Base-by-base conservation (phyloP, 2,797 vertebrate genomes). In the Psittacula derbiana region DNA sequence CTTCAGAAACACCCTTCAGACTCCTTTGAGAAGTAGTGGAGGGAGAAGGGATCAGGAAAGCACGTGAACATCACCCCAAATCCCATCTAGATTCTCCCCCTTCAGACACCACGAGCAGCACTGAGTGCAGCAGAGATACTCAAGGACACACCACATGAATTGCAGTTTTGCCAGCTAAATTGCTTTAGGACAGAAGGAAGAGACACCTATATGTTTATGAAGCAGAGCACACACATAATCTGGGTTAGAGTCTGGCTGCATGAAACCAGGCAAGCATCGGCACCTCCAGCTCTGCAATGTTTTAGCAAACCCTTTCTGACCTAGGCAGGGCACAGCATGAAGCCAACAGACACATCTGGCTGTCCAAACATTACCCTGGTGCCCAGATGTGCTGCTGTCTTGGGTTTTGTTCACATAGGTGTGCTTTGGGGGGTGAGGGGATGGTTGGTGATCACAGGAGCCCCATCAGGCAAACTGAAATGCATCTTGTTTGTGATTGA, bases 251-350 rank as follows among this genome's bases (percentile, higher is more conserved):
- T 40, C 13, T 2, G 5, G 30, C 17, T 76, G 69, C 24, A 8
- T 33, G 46, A 76, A 76, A 40, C 15, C 4, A 5, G 53, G 21
- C 30, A 57, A 46, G 47, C 33, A 66, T n/a, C 0, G 0, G 36
- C 36, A 40, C 10, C n/a, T 66, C 31, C 76, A 62, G 65, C 40
- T 65, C n/a, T 1, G 0, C 20, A 41, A 4, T 1, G 0, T 30
- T 44, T 44, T 46, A 31, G 21, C 13, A 93, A 75, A 64, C 8
- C 6, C 28, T 24, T 64, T 76, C 64, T 41, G 47, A 19, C 8
- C 44, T 25, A 64, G 86, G 7, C 6, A 60, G 60, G 58, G 50
- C 31, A 53, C 15, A 17, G 8, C 2, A 2, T 53, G 80, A 69
- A 78, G 67, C 16, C 15, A 11, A 13, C 12, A 79, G 86, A 41